Evolutionary conservation across 2,888 invertebrate species (phyloP).

Genomic region (Hesperia comma): DNA sequence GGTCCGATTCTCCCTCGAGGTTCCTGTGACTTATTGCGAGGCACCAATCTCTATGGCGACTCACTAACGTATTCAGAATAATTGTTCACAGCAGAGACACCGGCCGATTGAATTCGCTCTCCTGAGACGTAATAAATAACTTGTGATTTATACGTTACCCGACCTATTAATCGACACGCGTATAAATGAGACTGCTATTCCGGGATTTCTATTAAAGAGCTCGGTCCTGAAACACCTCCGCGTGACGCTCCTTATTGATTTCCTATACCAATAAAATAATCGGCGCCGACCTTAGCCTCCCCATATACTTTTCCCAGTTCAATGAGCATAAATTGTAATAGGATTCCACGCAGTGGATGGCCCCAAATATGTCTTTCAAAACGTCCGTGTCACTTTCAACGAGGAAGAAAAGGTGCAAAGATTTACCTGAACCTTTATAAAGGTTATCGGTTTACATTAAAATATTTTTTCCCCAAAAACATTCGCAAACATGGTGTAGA

Average conservation of each 20-base stretch:
- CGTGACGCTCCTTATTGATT: constrained; percentile 77
- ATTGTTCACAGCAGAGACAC: constrained; percentile 59
- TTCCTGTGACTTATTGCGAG: constrained; percentile 74
- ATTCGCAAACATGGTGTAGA: constrained; percentile 51
- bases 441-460: constrained; percentile 67
- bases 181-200: constrained; percentile 49
- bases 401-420: constrained; percentile 68
- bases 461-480: constrained; percentile 68
- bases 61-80: constrained; percentile 78
- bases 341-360: constrained; percentile 76
- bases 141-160: constrained; percentile 49
- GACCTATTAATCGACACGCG: constrained; percentile 32
- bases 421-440: constrained; percentile 67
- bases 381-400: constrained; percentile 58
- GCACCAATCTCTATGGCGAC: constrained; percentile 58
- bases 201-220: constrained; percentile 54
- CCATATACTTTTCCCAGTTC: constrained; percentile 79
- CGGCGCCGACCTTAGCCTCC: constrained; percentile 73
- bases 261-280: constrained; percentile 78
- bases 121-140: constrained; percentile 60
- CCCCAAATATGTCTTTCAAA: constrained; percentile 70
- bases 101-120: constrained; percentile 63
- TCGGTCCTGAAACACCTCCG: constrained; percentile 48
- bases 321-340: constrained; percentile 82
- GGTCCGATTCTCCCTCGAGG: constrained; percentile 65